Conservation (phyloP, 2,797 vertebrate genomes). For the Molossus molossus region DNA sequence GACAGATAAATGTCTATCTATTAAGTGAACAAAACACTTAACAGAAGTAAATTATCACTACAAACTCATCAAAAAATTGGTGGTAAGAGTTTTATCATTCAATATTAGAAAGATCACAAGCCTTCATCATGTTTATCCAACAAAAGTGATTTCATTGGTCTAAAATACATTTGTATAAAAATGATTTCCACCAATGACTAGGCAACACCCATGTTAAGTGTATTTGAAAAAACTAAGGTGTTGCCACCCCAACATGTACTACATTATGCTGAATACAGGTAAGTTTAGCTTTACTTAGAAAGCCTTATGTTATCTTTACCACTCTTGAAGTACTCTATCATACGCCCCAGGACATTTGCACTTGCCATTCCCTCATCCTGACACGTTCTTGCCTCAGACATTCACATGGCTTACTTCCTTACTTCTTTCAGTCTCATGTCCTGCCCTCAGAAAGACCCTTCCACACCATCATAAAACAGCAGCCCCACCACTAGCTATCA, state of each 20-base stretch:
- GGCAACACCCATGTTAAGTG: background rate
- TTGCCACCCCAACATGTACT: no score
- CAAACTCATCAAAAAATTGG: constrained; percentile 25
- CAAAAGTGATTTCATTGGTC: background rate
- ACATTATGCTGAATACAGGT: background rate
- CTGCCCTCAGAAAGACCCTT: background rate
- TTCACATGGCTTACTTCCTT: background rate
- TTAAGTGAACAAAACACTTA: background rate
- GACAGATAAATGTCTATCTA: background rate
- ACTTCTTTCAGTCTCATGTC: background rate
- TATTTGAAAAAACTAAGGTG: background rate
- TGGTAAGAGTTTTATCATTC: background rate
- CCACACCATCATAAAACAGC: background rate
- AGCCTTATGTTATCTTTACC: background rate
- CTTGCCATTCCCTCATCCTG: background rate
- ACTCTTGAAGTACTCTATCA: background rate
- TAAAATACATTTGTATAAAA: constrained; percentile 20
- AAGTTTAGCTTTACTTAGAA: background rate
- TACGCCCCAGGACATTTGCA: background rate
- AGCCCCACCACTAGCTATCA: background rate
- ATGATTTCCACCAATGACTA: background rate
- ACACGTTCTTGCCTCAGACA: background rate
- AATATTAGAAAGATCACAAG: constrained; percentile 36
- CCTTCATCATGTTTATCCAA: constrained; percentile 31
- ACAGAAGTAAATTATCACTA: constrained; percentile 28